phyloP scores from a whole-genome alignment of 2,113 vertebrate genomes.

The Spermophilus dauricus region DNA sequence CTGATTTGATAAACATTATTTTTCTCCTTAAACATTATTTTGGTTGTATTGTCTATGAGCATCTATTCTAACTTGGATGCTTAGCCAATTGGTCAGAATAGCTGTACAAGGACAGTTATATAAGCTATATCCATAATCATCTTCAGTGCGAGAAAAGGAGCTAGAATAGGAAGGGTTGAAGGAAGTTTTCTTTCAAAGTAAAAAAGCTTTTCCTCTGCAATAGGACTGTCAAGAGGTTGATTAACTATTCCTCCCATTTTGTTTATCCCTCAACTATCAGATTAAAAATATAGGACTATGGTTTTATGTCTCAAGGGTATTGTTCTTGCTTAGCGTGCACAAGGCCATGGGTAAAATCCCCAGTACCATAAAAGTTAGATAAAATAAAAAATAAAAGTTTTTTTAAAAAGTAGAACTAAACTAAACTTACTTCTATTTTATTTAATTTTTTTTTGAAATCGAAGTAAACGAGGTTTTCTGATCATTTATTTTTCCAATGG shows the following conservation, averaged over 20 bases:
- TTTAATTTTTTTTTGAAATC: background rate
- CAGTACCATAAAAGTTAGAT: no score
- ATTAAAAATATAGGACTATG: background rate
- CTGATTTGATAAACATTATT: constrained; percentile 10
- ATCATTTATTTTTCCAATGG: background rate
- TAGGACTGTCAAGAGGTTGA: background rate
- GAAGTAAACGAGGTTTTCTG: background rate
- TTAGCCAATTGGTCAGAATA: background rate
- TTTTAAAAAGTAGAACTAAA: background rate
- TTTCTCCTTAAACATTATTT: background rate
- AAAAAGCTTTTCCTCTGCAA: background rate
- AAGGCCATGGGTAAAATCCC: background rate
- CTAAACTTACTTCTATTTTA: constrained; percentile 25
- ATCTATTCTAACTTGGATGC: background rate
- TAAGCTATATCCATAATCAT: rapidly evolving
- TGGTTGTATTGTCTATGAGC: background rate
- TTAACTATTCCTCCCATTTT: background rate
- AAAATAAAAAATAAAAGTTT: background rate
- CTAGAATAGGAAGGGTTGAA: background rate
- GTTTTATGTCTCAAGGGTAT: background rate
- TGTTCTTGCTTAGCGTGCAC: background rate
- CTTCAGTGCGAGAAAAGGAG: background rate
- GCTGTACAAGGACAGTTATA: background rate
- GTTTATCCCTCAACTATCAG: background rate
- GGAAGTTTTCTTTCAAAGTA: background rate